Evolutionary conservation across 2,797 vertebrate genomes (phyloP).

Genomic region (Phoebastria nigripes): DNA sequence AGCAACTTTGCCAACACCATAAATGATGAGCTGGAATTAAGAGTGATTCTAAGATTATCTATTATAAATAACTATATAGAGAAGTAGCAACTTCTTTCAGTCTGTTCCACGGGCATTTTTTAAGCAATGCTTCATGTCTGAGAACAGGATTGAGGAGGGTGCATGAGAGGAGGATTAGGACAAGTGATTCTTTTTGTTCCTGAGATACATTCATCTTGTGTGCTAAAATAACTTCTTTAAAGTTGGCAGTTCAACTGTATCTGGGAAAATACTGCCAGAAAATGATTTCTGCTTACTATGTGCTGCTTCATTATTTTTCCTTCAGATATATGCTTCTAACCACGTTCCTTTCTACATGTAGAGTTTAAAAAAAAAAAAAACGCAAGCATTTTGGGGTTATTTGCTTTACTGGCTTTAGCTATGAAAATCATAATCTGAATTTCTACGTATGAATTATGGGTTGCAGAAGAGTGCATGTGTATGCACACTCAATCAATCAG

Average conservation of each 20-base stretch:
- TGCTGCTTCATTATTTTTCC: neutral
- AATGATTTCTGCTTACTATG: slow-evolving; percentile 1
- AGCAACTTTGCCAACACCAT: slow-evolving; percentile 4
- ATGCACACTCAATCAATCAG: neutral
- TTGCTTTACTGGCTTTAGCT: neutral
- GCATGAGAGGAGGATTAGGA: neutral
- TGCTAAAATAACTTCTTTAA: slow-evolving; percentile 42
- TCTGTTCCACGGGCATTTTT: slow-evolving; percentile 13
- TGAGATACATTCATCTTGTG: slow-evolving; percentile 21
- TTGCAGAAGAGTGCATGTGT: neutral
- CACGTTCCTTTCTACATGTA: neutral
- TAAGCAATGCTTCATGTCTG: slow-evolving; percentile 24
- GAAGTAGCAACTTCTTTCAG: slow-evolving; percentile 1
- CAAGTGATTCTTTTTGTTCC: slow-evolving; percentile 30
- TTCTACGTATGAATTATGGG: neutral
- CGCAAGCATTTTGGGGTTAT: neutral
- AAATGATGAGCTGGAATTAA: slow-evolving; percentile 53
- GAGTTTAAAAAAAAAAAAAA: neutral
- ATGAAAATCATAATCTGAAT: neutral
- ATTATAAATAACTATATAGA: slow-evolving; percentile 27
- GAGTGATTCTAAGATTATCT: slow-evolving; percentile 45
- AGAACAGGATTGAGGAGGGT: slow-evolving; percentile 14
- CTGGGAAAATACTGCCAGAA: slow-evolving; percentile 22
- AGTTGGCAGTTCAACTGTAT: slow-evolving; percentile 24
- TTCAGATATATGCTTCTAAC: neutral